Evolutionary conservation across 92 coral and sea anemone species (phyloP), one percentile per base, ranked within the genome.

Genomic region (Epizoanthus illoricatus): DNA sequence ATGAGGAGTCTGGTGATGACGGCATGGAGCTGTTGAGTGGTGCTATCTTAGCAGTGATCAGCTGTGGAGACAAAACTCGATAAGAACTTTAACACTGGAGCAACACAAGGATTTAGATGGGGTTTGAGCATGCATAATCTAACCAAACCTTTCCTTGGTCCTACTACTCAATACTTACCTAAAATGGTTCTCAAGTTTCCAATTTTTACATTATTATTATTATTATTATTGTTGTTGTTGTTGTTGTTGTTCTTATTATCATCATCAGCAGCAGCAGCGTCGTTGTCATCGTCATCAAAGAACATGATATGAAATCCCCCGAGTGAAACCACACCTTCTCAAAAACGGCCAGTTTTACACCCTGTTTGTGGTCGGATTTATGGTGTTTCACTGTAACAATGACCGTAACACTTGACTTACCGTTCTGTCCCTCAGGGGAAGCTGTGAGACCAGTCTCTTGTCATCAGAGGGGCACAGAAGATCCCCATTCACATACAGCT

Each of bases 1-100:
- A 96, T 7, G 99, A 96, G 9, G 99, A 96, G 83, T 96, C 99
- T 55, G 99, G 99, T 65, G 99, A 96, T n/a, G 99, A 96, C 4
- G 99, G 99, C 98, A 96, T 91, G 65, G 99, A 96, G 86, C 91
- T 89, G 73, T 93, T 92, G 17, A 93, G 71, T 7, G 97, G 93
- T 52, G 97, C 98, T 64, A 96, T 84, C 89, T 94, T 96, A 76
- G 98, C 99, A 59, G 99, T 96, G 84, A 96, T 96, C 65, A 96
- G 81, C 99, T 96, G 90, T 63, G 73, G 70, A 47, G 57, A 57
- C 45, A 63, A 9, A 69, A 52, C 16, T 16, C 41, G 21, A 13
- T 21, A 61, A 16, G 17, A 7, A 43, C n/a, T 13, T 13, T 81
- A 45, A 4, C 54, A 49, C 1, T 9, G 17, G 10, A 63, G 18